Conservation (phyloP, 2,797 vertebrate species). For the Leucoraja ocellata region DNA sequence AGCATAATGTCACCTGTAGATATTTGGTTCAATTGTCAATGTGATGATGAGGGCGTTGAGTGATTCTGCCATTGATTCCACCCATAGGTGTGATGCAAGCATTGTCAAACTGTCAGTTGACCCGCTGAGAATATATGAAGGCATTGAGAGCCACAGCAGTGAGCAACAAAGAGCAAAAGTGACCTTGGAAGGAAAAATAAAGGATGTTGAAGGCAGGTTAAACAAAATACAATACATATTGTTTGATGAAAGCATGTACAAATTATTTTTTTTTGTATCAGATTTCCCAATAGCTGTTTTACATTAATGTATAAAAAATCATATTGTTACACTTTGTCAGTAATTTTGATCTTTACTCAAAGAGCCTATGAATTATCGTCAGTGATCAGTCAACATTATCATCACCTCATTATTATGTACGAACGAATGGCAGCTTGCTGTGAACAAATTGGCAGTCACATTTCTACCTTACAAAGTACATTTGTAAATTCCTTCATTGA, state of each 20-base stretch:
- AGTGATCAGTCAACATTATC: too few species aligned
- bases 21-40: neutral
- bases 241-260: neutral
- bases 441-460: too few species aligned
- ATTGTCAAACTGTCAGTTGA: slow-evolving; percentile 63
- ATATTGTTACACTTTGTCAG: neutral
- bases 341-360: neutral
- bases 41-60: neutral
- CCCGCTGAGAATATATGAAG: slow-evolving; percentile 59
- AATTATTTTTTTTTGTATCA: neutral
- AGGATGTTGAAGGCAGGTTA: slow-evolving; percentile 64
- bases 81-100: slow-evolving; percentile 60
- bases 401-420: too few species aligned
- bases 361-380: too few species aligned
- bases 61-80: neutral
- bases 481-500: too few species aligned
- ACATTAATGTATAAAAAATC: neutral
- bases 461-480: too few species aligned
- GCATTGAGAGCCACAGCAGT: slow-evolving; percentile 61
- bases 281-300: neutral
- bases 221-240: neutral
- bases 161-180: slow-evolving; percentile 63
- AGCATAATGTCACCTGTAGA: neutral
- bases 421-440: too few species aligned
- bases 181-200: slow-evolving; percentile 64